Base-by-base conservation (phyloP, 1,140 invertebrate species). In the Cephus cinctus region DNA sequence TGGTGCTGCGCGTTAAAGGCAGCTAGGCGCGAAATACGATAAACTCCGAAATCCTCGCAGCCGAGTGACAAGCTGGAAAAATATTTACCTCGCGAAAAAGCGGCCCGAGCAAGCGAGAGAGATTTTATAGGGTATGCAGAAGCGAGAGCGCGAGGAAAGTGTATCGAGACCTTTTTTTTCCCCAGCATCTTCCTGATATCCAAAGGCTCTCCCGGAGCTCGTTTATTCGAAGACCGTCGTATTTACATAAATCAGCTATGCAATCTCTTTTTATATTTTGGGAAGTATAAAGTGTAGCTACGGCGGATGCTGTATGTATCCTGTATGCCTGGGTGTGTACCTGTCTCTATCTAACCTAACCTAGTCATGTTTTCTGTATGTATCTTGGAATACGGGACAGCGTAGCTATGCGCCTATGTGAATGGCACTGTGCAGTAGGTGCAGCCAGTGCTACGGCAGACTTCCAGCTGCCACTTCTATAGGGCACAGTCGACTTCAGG, bases 241-340 rank as follows among this genome's bases (percentile, higher is more conserved):
- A 36, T 36, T 36, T 36, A 36, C 34, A 36, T 36, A 36, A 36
- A 36, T 36, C 34, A 36, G 34, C 34, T 36, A 36, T 36, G 34
- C 34, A 36, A 36, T 36, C 34, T 36, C 34, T 36, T 36, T 36
- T 36, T 36, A 36, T 36, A 36, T 36, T 36, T 36, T n/a, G 14
- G 2, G 19, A 36, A 36, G 19, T 36, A 36, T 36, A 12, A 8
- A 36, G n/a, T n/a, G n/a, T n/a, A n/a, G n/a, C n/a, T n/a, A n/a
- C n/a, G n/a, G n/a, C n/a, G n/a, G n/a, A n/a, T n/a, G n/a, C n/a
- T n/a, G n/a, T n/a, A n/a, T n/a, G n/a, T n/a, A n/a, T n/a, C n/a
- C n/a, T n/a, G n/a, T n/a, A n/a, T n/a, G n/a, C n/a, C n/a, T n/a
- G n/a, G n/a, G n/a, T n/a, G n/a, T n/a, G n/a, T n/a, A n/a, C n/a